A percentile compares a stretch with the other conserved stretches of the same genome.
Conservation (phyloP, 2,113 vertebrate species). For the Engraulis encrasicolus region DNA sequence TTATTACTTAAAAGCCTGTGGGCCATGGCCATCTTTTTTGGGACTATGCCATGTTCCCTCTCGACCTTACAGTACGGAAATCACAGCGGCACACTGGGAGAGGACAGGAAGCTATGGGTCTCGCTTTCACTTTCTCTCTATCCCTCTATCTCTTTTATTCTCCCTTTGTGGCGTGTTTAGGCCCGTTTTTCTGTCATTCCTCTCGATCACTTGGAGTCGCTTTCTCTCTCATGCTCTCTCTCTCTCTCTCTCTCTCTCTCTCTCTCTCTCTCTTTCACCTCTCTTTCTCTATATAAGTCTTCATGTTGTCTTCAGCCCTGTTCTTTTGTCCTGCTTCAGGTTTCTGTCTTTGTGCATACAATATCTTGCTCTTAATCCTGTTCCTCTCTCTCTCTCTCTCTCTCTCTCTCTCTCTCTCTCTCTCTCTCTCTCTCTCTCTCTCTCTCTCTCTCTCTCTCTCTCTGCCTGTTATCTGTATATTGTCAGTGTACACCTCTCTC, state of each 20-base stretch:
- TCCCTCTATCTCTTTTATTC: not conserved
- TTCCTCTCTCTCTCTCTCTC: not conserved
- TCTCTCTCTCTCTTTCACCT: not conserved
- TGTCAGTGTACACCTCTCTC: too few species aligned
- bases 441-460: not conserved
- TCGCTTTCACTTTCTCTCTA: not conserved
- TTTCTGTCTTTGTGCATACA: too few species aligned
- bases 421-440: not conserved
- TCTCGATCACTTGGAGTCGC: not conserved
- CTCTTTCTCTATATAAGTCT: too few species aligned
- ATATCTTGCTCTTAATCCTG: too few species aligned
- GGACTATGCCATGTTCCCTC: not conserved
- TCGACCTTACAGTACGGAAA: not conserved
- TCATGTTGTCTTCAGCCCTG: too few species aligned
- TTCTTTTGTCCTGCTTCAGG: too few species aligned
- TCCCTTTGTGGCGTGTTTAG: not conserved
- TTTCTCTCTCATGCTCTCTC: not conserved
- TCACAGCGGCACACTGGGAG: too few species aligned
- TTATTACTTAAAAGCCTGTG: not conserved
- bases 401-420: not conserved
- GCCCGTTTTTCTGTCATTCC: too few species aligned
- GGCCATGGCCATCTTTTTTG: not conserved
- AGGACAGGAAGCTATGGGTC: too few species aligned
- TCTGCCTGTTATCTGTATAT: not conserved
- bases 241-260: not conserved